A percentile compares a stretch with the other conserved stretches of the same genome.
Conservation (phyloP, 1,140 invertebrate genomes). For the Bombus confusus region DNA sequence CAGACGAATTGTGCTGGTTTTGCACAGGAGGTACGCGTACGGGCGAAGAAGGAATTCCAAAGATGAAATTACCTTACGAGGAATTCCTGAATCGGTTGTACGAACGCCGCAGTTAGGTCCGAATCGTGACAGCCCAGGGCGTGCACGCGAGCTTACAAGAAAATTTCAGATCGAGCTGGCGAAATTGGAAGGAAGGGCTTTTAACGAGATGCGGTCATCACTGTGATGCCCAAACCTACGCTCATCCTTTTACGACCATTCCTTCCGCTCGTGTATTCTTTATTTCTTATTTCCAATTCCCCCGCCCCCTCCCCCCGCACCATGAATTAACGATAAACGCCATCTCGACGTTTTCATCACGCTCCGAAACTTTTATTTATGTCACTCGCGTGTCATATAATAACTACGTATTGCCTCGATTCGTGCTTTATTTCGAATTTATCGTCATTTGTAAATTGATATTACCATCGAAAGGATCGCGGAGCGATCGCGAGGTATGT, state of each 20-base stretch:
- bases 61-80: constrained; percentile 80
- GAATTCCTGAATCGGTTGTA: constrained; percentile 81
- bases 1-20: constrained; percentile 18
- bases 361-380: neutral
- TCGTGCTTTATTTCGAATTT: neutral
- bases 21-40: constrained; percentile 41
- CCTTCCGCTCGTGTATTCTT: constrained; percentile 37
- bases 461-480: neutral
- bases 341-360: constrained; percentile 8
- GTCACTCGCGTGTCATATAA: neutral
- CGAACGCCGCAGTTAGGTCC: constrained; percentile 79
- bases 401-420: neutral
- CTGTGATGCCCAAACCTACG: constrained; percentile 65
- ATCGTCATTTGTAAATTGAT: neutral
- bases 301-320: too few relatives aligned
- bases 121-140: constrained; percentile 82
- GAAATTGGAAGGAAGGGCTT: constrained; percentile 79
- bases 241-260: constrained; percentile 55
- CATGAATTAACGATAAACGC: constrained; percentile 39
- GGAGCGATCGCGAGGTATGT: neutral
- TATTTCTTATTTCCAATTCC: too few relatives aligned
- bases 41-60: constrained; percentile 75
- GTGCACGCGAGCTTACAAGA: constrained; percentile 82
- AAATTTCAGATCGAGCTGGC: constrained; percentile 82
- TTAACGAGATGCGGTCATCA: constrained; percentile 78